Base-by-base conservation (phyloP, 2,113 vertebrate species). In the Plecotus auritus region DNA sequence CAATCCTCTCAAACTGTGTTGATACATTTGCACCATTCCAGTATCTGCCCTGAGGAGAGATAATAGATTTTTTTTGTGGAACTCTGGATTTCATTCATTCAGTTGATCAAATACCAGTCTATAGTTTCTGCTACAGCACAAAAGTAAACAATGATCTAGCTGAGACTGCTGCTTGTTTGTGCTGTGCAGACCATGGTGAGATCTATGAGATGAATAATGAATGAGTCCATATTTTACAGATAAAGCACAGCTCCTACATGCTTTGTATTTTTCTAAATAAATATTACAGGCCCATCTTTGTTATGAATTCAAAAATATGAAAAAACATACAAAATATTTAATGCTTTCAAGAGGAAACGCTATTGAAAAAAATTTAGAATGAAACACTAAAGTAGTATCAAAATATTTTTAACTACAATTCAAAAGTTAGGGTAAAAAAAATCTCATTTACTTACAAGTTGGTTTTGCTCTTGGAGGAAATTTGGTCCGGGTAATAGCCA, bases 401-500 rank as follows among this genome's bases (percentile, higher is more conserved):
- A 96, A 96, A 93, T 89, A 93, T 97, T 97, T 94, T 82, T 94
- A 84, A 90, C 32, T 56, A 45, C 73, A 96, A 96, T 47, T 64
- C 35, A 64, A 92, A 97, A 91, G 69, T 95, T 40, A 95, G 54
- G 76, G 73, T 7, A 96, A 96, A 42, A 22, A 88, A 97, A 42
- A 9, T 93, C 9, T 90, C 72, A 80, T 96, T 97, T 98, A 99
- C 99, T 99, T 98, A 99, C 99, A 99, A 97, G 99, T 97, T 42
- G 98, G 77, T 92, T 94, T 98, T 17, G 98, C 81, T 51, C 96
- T 64, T 30, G 99, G 98, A 96, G 99, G 99, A 97, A 99, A 99
- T 96, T 98, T 98, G 77, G 98, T 96, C 70, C 99, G 99, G 45
- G 99, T 99, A 98, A 99, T 98, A 83, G 99, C 99, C 96, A 99